These are phyloP conservation scores for Lepisosteus osseus DNA, from an alignment of 2,113 vertebrate species.

Conservation along the genomic window DNA sequence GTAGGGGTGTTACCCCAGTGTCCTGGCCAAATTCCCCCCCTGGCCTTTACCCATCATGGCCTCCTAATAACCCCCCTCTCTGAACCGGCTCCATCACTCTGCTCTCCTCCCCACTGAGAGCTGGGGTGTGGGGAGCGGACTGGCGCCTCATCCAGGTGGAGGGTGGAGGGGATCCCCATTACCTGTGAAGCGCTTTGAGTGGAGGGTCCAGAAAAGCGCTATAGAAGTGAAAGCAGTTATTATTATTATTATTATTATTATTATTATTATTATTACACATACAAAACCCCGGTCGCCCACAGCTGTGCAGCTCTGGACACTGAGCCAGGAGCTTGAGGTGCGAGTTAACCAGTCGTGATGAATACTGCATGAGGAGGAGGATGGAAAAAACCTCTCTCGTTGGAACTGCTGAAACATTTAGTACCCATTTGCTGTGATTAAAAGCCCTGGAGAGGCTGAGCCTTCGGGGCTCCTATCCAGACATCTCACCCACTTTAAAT, in stretches of 20 bases:
- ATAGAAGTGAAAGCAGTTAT: background rate
- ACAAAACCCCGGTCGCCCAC: background rate
- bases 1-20: too few relatives aligned
- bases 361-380: slow-evolving; percentile 17
- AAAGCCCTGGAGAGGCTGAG: background rate
- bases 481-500: too few relatives aligned
- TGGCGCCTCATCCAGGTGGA: too few relatives aligned
- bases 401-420: slow-evolving; percentile 21
- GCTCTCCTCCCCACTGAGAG: too few relatives aligned
- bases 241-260: background rate
- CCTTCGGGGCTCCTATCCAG: too few relatives aligned
- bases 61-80: too few relatives aligned
- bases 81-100: too few relatives aligned
- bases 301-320: slow-evolving; percentile 2
- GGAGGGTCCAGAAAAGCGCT: too few relatives aligned
- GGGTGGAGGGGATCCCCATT: too few relatives aligned
- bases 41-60: too few relatives aligned
- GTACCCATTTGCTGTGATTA: slow-evolving; percentile 19
- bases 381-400: slow-evolving; percentile 4
- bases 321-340: background rate
- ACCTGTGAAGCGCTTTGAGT: too few relatives aligned
- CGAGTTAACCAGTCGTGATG: slow-evolving; percentile 9
- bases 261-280: background rate
- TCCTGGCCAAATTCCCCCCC: too few relatives aligned
- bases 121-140: background rate